Evolutionary conservation across 2,113 vertebrate species (phyloP).

Genomic region (Nycticebus coucang): DNA sequence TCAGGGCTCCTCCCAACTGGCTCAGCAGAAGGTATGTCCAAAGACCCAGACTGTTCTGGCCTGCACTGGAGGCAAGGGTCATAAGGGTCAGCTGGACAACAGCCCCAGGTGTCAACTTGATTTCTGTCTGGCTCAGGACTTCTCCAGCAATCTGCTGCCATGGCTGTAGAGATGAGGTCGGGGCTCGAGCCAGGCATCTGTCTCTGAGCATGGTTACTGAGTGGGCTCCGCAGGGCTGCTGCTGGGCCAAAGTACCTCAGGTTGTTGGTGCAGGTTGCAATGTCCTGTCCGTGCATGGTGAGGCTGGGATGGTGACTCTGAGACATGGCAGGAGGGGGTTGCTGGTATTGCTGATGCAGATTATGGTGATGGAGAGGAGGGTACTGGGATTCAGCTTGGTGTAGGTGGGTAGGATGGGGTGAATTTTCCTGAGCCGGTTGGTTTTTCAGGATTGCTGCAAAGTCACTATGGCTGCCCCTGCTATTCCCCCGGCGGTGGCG

Average conservation of each 20-base stretch:
- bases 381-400: slow-evolving; percentile 32
- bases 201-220: slow-evolving; percentile 94
- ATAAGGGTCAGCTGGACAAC: slow-evolving; percentile 90
- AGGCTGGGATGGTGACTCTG: slow-evolving; percentile 84
- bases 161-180: slow-evolving; percentile 93
- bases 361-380: slow-evolving; percentile 46
- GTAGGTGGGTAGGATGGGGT: slow-evolving; percentile 72
- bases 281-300: slow-evolving; percentile 89
- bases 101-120: slow-evolving; percentile 85
- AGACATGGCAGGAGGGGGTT: slow-evolving; percentile 63
- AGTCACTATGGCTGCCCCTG: slow-evolving; percentile 96
- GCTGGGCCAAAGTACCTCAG: slow-evolving; percentile 97
- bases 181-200: slow-evolving; percentile 92
- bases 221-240: slow-evolving; percentile 95
- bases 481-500: slow-evolving; percentile 97
- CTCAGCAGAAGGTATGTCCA: background rate
- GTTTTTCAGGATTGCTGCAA: slow-evolving; percentile 89
- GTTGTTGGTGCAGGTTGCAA: slow-evolving; percentile 95
- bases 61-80: slow-evolving; percentile 90
- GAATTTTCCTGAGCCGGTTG: slow-evolving; percentile 83
- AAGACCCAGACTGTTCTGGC: slow-evolving; percentile 67
- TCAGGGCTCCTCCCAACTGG: slow-evolving; percentile 28
- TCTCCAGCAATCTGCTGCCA: slow-evolving; percentile 89
- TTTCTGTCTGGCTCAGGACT: slow-evolving; percentile 75
- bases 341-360: slow-evolving; percentile 81